phyloP scores from a whole-genome alignment of 2,888 invertebrate species.

The Melanostoma scalare region DNA sequence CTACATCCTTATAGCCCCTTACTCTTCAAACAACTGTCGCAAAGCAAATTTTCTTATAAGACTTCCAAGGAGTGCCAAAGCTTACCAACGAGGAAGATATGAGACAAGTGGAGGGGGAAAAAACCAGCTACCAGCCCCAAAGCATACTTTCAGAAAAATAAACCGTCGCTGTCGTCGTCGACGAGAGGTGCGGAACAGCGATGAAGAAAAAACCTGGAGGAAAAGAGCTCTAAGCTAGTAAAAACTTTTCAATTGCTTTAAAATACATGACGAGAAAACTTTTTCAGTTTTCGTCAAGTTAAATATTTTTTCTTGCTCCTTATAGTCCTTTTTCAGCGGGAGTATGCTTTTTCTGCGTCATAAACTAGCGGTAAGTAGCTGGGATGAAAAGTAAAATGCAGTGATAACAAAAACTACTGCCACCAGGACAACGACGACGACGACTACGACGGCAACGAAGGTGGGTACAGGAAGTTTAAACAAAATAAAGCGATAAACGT shows the following conservation, averaged over 20 bases:
- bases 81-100: conserved; percentile 22
- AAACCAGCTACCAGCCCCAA: conserved; percentile 2
- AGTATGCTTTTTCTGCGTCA: conserved; percentile 34
- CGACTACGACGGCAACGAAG: conserved; percentile 13
- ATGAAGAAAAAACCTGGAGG: conserved; percentile 6
- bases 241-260: conserved; percentile 72
- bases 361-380: conserved; percentile 69
- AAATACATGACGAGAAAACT: conserved; percentile 73
- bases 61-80: conserved; percentile 18
- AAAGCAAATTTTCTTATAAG: conserved; percentile 58
- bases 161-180: conserved; percentile 52
- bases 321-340: neutral
- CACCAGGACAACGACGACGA: conserved; percentile 7
- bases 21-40: conserved; percentile 65
- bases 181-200: neutral
- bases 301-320: conserved; percentile 43
- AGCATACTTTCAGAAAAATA: conserved; percentile 56
- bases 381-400: conserved; percentile 68
- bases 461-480: conserved; percentile 38
- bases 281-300: conserved; percentile 72
- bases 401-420: conserved; percentile 66
- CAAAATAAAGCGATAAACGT: neutral
- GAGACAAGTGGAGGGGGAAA: conserved; percentile 23
- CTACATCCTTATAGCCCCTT: conserved; percentile 16
- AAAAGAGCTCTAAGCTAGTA: conserved; percentile 34